phyloP scores from a whole-genome alignment of 2,888 invertebrate genomes.

The Dryococelus australis region DNA sequence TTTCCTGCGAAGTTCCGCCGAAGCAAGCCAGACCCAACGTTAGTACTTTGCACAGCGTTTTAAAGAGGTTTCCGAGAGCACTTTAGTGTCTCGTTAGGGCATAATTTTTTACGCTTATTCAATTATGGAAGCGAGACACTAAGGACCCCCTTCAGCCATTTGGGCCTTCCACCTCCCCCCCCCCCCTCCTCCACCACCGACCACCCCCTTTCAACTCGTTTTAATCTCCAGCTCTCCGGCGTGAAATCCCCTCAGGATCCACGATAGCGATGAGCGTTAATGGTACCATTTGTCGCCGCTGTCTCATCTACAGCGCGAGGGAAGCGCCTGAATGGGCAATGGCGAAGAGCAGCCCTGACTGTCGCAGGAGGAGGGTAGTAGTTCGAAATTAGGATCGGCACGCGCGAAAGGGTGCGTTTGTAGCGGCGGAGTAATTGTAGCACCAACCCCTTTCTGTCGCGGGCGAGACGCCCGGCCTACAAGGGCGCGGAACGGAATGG shows the following conservation, averaged over 20 bases:
- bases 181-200: not conserved
- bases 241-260: not conserved
- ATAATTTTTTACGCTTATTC: slow-evolving; percentile 9
- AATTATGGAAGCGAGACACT: not conserved
- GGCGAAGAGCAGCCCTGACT: not conserved
- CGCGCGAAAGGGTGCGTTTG: not conserved
- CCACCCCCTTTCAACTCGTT: not conserved
- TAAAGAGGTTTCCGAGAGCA: not conserved
- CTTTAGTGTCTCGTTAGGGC: not conserved
- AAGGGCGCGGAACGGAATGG: too few relatives aligned
- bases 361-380: not conserved
- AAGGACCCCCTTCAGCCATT: not conserved
- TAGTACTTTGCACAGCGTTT: not conserved
- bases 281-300: not conserved
- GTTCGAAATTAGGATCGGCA: slow-evolving; percentile 1
- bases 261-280: not conserved
- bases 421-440: not conserved
- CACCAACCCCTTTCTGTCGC: not conserved
- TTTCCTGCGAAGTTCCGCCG: too few relatives aligned
- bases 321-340: not conserved
- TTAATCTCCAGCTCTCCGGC: not conserved
- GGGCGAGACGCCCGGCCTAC: not conserved
- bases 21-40: not conserved
- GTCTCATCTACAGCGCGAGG: not conserved
- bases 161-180: too few relatives aligned